Percentiles rank a stretch among this genome's conserved stretches.
phyloP scores from a whole-genome alignment of 2,113 vertebrate species.

The Scomber colias region DNA sequence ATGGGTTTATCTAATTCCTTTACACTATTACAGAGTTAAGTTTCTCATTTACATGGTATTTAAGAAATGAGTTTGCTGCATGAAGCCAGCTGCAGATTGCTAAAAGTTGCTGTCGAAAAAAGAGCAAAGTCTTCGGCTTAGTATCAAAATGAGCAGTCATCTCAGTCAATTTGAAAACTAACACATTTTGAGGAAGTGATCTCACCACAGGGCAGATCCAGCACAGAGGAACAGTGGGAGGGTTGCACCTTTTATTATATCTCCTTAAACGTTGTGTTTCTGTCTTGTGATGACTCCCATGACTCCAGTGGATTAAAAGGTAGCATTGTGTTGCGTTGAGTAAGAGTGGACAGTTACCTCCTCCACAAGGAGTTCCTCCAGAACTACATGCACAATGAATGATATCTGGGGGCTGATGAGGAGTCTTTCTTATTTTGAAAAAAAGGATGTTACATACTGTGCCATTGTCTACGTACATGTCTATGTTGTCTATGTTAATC shows the following conservation, averaged over 20 bases:
- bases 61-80: neutral
- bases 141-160: constrained; percentile 7
- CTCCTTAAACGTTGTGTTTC: constrained; percentile 49
- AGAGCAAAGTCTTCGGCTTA: neutral
- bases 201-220: constrained; percentile 48
- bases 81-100: neutral
- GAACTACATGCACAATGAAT: neutral
- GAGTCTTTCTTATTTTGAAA: neutral
- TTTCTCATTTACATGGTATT: neutral
- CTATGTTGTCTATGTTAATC: too few relatives aligned
- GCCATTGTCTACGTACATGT: too few relatives aligned
- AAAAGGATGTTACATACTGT: neutral
- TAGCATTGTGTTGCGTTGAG: constrained; percentile 62
- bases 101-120: neutral
- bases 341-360: constrained; percentile 39
- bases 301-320: constrained; percentile 71
- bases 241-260: constrained; percentile 62
- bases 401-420: constrained; percentile 1
- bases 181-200: constrained; percentile 44
- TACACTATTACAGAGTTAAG: neutral
- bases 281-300: constrained; percentile 71
- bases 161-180: constrained; percentile 30
- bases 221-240: constrained; percentile 32
- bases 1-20: constrained; percentile 15
- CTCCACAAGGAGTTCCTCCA: constrained; percentile 32